Evolutionary conservation across 2,888 invertebrate species (phyloP).

Genomic region (Limnephilus auricula): DNA sequence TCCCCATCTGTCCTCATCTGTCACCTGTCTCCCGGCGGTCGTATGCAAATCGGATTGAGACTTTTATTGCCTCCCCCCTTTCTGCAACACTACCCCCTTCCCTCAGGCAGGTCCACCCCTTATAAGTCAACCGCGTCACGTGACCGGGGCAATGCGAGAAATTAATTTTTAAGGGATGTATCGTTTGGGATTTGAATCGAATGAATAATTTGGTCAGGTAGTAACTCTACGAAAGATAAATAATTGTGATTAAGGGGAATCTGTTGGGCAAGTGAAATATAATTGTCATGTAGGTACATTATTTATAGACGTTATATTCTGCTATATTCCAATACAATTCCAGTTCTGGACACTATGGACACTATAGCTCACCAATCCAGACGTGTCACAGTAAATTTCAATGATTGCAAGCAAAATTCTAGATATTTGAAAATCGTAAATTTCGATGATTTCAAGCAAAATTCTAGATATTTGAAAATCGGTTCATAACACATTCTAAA

Average conservation of each 20-base stretch:
- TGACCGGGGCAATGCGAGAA: neutral
- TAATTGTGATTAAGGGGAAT: neutral
- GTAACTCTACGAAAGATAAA: neutral
- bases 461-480: too few species aligned
- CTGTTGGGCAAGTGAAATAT: neutral
- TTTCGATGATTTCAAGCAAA: too few species aligned
- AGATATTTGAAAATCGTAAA: too few species aligned
- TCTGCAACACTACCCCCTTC: neutral
- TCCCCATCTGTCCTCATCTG: constrained; percentile 55
- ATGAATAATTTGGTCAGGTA: neutral
- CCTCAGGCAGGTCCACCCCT: neutral
- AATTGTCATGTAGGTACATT: neutral
- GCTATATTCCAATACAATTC: too few species aligned
- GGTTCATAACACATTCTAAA: too few species aligned
- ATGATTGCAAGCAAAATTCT: too few species aligned
- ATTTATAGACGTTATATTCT: too few species aligned
- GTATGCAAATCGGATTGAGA: constrained; percentile 64
- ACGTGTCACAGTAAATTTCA: too few species aligned
- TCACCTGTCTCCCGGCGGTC: constrained; percentile 63
- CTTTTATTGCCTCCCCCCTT: constrained; percentile 58
- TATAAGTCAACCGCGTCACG: constrained; percentile 13
- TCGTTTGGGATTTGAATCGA: neutral
- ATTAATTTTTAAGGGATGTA: neutral
- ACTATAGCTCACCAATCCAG: too few species aligned
- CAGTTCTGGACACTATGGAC: too few species aligned